Evolutionary conservation across 2,797 vertebrate species (phyloP).

Genomic region (Xiphorhynchus erythropygius): DNA sequence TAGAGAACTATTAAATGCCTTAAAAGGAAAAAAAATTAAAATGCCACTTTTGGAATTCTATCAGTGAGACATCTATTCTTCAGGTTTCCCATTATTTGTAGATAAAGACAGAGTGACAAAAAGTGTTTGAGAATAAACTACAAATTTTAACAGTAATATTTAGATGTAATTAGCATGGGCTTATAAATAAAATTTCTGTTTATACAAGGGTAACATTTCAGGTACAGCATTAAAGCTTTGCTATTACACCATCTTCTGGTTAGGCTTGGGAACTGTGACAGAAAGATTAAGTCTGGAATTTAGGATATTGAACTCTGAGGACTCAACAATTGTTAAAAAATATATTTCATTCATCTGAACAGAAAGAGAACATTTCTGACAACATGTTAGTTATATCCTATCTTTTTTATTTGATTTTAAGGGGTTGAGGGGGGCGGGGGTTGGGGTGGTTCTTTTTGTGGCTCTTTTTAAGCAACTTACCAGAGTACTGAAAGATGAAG

Average conservation of each 20-base stretch:
- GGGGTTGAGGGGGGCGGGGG: too few species aligned
- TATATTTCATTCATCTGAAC: neutral
- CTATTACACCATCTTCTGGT: conserved; percentile 53
- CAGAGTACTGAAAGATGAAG: conserved; percentile 32
- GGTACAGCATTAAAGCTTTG: neutral
- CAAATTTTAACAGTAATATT: neutral
- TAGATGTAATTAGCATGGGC: neutral
- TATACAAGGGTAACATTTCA: neutral
- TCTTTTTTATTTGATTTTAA: too few species aligned
- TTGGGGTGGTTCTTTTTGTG: neutral
- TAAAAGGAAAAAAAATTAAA: conserved; percentile 13
- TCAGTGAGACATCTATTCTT: neutral
- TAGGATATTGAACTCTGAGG: neutral
- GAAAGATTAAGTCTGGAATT: neutral
- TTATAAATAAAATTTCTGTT: neutral
- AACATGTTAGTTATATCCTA: neutral
- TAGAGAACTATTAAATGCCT: neutral
- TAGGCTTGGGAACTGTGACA: neutral
- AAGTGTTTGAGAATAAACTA: neutral
- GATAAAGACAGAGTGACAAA: neutral
- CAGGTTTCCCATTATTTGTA: neutral
- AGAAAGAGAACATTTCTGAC: neutral
- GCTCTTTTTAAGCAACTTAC: conserved; percentile 64
- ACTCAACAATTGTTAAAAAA: neutral
- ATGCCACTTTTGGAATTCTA: neutral